These are phyloP conservation scores for Machimus rusticus DNA, from an alignment of 2,888 invertebrate species.

Conservation along the genomic window DNA sequence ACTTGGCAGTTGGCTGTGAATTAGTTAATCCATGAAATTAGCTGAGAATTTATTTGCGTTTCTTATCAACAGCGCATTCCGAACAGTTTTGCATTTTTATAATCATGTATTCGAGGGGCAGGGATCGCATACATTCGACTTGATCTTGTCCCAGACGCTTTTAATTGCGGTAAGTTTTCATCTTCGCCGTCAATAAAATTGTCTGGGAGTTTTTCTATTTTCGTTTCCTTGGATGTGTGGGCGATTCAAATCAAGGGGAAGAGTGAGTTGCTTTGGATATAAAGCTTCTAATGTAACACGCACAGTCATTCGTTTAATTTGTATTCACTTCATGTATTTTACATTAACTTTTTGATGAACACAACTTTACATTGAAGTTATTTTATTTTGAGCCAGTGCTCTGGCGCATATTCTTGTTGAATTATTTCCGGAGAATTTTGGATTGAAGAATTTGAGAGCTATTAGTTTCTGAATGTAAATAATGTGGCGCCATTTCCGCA, in stretches of 20 bases:
- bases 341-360: neutral
- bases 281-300: neutral
- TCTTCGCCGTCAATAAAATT: neutral
- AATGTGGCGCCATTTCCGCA: neutral
- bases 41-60: neutral
- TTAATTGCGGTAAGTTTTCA: neutral
- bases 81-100: neutral
- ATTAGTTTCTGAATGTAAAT: neutral
- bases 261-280: neutral
- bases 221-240: neutral
- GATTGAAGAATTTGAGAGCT: neutral
- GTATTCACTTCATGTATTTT: neutral
- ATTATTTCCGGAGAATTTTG: neutral
- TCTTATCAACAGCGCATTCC: neutral
- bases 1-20: neutral
- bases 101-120: neutral
- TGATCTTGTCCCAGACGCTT: neutral
- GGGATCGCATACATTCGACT: neutral
- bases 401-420: neutral
- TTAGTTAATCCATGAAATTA: conserved; percentile 1
- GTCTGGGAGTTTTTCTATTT: neutral
- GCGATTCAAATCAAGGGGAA: neutral
- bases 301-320: neutral
- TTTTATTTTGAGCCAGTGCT: neutral
- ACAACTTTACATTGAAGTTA: neutral